These are phyloP conservation scores for Megalops atlanticus DNA, from an alignment of 2,113 vertebrate species.

Conservation along the genomic window DNA sequence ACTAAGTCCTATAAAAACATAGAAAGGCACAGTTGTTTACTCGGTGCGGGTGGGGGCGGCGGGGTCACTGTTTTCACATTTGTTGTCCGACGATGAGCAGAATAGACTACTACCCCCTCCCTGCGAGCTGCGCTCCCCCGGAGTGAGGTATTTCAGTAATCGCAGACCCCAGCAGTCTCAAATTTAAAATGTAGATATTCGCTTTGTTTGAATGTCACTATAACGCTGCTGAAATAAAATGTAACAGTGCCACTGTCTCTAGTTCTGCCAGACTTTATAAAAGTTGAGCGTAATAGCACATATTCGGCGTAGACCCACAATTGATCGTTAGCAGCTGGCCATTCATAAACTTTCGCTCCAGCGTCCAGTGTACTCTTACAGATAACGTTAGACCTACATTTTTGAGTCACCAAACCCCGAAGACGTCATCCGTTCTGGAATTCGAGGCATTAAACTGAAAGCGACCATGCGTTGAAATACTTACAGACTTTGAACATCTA, in stretches of 20 bases:
- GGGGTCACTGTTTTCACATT: conserved; percentile 44
- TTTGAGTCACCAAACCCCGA: too few relatives aligned
- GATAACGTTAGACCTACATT: too few relatives aligned
- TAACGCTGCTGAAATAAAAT: not conserved
- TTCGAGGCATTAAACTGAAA: too few relatives aligned
- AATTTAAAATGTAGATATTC: conserved; percentile 33
- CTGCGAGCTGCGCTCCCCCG: conserved; percentile 20
- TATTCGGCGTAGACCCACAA: not conserved
- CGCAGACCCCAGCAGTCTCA: conserved; percentile 27
- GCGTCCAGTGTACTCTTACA: not conserved
- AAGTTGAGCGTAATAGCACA: not conserved
- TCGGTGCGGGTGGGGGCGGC: conserved; percentile 1
- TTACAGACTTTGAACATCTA: too few relatives aligned
- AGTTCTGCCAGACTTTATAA: not conserved
- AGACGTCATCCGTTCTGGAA: too few relatives aligned
- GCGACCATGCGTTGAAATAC: too few relatives aligned
- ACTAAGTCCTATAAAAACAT: conserved; percentile 35
- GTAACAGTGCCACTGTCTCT: not conserved
- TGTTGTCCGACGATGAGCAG: conserved; percentile 30
- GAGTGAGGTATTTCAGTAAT: conserved; percentile 40
- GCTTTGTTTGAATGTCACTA: conserved; percentile 16
- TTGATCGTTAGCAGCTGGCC: not conserved
- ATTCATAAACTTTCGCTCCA: not conserved
- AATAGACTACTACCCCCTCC: conserved; percentile 12
- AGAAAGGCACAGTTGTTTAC: conserved; percentile 33